A percentile compares a stretch with the other conserved stretches of the same genome.
Conservation (phyloP, 1,140 invertebrate genomes). For the Charaxes varanes region DNA sequence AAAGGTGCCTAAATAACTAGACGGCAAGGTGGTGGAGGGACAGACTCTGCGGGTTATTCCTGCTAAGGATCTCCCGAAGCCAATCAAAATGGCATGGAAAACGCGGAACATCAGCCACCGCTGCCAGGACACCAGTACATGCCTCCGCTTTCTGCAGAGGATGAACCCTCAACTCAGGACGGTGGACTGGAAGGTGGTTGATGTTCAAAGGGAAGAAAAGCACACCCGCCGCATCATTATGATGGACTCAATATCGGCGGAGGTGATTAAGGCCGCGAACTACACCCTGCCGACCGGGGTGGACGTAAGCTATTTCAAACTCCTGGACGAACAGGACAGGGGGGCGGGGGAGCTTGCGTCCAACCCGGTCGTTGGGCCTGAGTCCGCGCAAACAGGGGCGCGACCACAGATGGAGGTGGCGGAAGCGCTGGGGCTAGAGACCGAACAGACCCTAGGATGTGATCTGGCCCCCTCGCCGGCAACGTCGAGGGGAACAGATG, state of each 20-base stretch:
- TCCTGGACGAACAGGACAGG: not conserved
- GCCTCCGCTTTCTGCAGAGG: not conserved
- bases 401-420: too few relatives aligned
- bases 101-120: not conserved
- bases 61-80: too few relatives aligned
- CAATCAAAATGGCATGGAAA: slow-evolving; percentile 5
- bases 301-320: not conserved
- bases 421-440: too few relatives aligned
- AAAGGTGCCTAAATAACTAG: too few relatives aligned
- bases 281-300: too few relatives aligned
- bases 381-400: too few relatives aligned
- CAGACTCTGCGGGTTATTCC: too few relatives aligned
- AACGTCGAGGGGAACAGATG: too few relatives aligned
- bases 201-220: not conserved
- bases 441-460: too few relatives aligned
- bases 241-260: not conserved
- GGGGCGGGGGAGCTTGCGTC: not conserved
- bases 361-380: too few relatives aligned
- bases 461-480: too few relatives aligned
- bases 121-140: not conserved
- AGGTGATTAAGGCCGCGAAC: not conserved
- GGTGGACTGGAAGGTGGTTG: not conserved
- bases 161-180: not conserved
- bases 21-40: too few relatives aligned
- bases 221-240: not conserved